Evolutionary conservation across 2,797 vertebrate species (phyloP), one percentile per base, ranked within the genome.

Genomic region (Semaprochilodus insignis): DNA sequence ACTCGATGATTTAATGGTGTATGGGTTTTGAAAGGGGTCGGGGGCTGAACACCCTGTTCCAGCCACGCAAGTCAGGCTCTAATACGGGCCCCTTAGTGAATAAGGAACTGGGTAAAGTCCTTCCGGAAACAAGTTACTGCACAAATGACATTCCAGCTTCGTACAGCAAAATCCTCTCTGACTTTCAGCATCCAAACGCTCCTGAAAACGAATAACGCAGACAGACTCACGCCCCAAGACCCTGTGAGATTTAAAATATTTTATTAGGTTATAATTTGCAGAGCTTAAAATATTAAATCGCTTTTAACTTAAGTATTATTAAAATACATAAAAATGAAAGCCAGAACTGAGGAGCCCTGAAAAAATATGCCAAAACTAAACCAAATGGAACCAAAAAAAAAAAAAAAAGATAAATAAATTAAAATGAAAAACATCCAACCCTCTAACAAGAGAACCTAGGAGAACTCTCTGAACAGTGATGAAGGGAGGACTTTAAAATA

Each of bases 181-280:
- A 57, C 54, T 57, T 4, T 55, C 54, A 19, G 19, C 23, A 15
- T 40, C 65, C 36, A 21, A n/a, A n/a, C 19, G 19, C 57, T 19
- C 17, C 21, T n/a, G 13, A 17, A n/a, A 23, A 44, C 40, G 8
- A 44, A 6, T 44, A 44, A 44, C 31, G 5, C 8, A 44, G 8
- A 44, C 8, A 44, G 8, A 44, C 31, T 40, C n/a, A 48, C n/a
- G 51, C 82, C 85, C 81, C 63, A 59, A 0, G 51, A 88, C 48
- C 81, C 88, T 19, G 34, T 70, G 91, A 92, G 90, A 92, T 95
- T 95, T 95, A 91, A 86, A 94, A 92, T 93, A 91, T 95, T 96
- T 95, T 96, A 96, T 95, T 95, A 95, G 95, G 94, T 94, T 96
- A 95, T 95, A 95, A 95, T 95, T 93, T 88, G 93, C 94, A 95